phyloP scores from a whole-genome alignment of 2,113 vertebrate genomes.

The Paramisgurnus dabryanus region DNA sequence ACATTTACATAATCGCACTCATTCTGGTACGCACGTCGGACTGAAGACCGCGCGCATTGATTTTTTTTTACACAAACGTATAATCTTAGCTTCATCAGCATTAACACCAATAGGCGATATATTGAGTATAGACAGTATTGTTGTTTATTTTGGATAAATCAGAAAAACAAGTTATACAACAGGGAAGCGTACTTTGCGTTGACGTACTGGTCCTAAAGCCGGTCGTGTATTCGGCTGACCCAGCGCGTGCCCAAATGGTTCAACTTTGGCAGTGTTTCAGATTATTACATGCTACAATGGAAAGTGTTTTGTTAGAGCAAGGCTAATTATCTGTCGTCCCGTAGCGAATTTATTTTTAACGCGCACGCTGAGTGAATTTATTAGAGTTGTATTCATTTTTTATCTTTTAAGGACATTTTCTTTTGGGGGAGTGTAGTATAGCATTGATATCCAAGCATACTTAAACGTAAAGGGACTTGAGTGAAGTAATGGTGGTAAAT shows the following conservation, averaged over 20 bases:
- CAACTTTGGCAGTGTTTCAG: slow-evolving; percentile 41
- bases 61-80: not conserved
- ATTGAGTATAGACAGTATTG: not conserved
- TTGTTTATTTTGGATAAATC: slow-evolving; percentile 46
- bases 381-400: slow-evolving; percentile 9
- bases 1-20: slow-evolving; percentile 72
- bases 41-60: not conserved
- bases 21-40: slow-evolving; percentile 1
- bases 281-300: slow-evolving; percentile 71
- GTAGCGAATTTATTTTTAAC: not conserved
- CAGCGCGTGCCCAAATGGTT: slow-evolving; percentile 66
- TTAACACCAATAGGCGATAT: not conserved
- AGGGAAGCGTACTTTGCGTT: slow-evolving; percentile 8
- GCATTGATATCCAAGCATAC: not conserved
- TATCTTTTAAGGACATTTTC: not conserved
- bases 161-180: slow-evolving; percentile 79
- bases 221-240: not conserved
- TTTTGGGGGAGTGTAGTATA: not conserved
- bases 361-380: not conserved
- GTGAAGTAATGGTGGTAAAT: slow-evolving; percentile 89
- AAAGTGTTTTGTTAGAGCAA: slow-evolving; percentile 75
- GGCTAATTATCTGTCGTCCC: slow-evolving; percentile 60
- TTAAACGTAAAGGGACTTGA: slow-evolving; percentile 49
- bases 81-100: not conserved
- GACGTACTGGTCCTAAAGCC: slow-evolving; percentile 67